These are phyloP conservation scores for Rana temporaria DNA, from an alignment of 2,113 vertebrate species.

Conservation along the genomic window DNA sequence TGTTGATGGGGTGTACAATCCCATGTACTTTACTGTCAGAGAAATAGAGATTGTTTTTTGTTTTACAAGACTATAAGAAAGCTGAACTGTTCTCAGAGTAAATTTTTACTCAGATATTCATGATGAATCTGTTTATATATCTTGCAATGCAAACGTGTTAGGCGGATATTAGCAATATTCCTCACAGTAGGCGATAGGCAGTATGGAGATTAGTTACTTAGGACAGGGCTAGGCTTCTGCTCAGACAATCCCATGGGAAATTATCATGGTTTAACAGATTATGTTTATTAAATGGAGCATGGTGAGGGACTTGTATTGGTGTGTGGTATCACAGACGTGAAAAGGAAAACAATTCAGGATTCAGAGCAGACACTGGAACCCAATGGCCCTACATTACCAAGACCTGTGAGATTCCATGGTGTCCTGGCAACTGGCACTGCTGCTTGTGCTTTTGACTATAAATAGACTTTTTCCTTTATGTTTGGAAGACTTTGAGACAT, in stretches of 20 bases:
- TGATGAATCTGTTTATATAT: constrained; percentile 12
- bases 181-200: constrained; percentile 16
- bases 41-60: too few species aligned
- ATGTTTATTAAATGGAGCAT: constrained; percentile 35
- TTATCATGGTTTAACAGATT: constrained; percentile 28
- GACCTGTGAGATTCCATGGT: too few species aligned
- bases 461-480: too few species aligned
- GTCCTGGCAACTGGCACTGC: too few species aligned
- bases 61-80: neutral
- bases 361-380: too few species aligned
- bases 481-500: too few species aligned
- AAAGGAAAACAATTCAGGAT: neutral
- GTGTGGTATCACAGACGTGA: neutral
- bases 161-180: constrained; percentile 34
- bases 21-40: too few species aligned
- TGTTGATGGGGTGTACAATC: too few species aligned
- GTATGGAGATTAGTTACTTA: constrained; percentile 31
- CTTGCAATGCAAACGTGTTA: constrained; percentile 7
- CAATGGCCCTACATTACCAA: too few species aligned
- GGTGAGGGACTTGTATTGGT: neutral
- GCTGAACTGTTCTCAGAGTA: neutral
- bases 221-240: constrained; percentile 33
- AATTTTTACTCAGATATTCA: neutral
- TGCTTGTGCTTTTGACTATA: too few species aligned
- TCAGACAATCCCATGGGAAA: constrained; percentile 17